Evolutionary conservation across 2,113 vertebrate species (phyloP).

Genomic region (Harpagus bidentatus): DNA sequence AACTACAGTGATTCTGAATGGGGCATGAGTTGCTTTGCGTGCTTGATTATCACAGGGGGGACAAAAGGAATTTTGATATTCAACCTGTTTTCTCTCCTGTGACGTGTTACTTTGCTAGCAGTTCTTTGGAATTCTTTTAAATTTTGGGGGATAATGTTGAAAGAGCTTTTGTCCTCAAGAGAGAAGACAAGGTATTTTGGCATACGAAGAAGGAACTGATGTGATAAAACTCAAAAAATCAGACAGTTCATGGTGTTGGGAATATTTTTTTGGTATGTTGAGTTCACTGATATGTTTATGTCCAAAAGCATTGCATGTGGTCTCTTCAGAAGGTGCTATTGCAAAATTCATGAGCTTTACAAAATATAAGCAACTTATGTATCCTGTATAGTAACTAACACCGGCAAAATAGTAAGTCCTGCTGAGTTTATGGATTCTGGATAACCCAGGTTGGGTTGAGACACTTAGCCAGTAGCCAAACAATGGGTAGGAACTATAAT

Average conservation of each 20-base stretch:
- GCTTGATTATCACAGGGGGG: background rate
- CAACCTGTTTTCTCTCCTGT: background rate
- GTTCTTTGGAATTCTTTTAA: background rate
- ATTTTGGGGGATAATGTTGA: background rate
- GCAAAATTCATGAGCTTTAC: background rate
- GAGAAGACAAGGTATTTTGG: background rate
- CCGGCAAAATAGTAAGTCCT: background rate
- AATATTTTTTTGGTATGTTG: background rate
- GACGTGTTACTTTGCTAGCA: background rate
- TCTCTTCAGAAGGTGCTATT: background rate
- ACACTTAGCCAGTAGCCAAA: background rate
- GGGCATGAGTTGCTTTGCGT: background rate
- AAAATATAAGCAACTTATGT: background rate
- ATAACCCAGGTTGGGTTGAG: background rate
- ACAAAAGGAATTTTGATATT: background rate
- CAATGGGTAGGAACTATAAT: rapidly evolving
- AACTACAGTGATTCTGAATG: background rate
- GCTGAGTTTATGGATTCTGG: background rate
- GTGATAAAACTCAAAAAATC: background rate
- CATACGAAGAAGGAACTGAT: background rate
- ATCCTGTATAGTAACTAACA: background rate
- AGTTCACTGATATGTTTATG: background rate
- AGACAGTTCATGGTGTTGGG: rapidly evolving
- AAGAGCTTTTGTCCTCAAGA: background rate
- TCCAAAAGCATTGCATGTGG: background rate